These are phyloP conservation scores for Meteorus colon DNA, from an alignment of 2,888 invertebrate genomes.

Conservation along the genomic window DNA sequence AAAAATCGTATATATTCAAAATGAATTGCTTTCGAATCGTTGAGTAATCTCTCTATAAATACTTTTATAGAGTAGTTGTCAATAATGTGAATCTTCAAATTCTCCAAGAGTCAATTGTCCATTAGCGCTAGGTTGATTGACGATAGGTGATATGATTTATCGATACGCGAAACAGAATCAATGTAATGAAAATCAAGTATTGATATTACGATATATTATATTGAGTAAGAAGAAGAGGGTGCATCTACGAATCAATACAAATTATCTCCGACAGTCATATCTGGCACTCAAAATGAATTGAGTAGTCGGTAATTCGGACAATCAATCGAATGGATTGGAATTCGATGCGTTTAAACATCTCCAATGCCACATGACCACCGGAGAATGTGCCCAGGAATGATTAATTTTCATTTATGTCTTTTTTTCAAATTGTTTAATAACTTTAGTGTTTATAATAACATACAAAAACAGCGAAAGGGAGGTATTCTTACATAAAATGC, in stretches of 20 bases:
- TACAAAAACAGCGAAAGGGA: conserved; percentile 62
- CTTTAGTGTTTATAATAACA: conserved; percentile 64
- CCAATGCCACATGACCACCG: conserved; percentile 69
- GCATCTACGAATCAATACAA: conserved; percentile 65
- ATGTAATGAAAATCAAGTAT: conserved; percentile 19
- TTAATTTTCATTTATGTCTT: conserved; percentile 48
- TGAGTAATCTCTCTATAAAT: background rate
- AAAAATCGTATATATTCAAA: background rate
- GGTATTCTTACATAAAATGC: conserved; percentile 58
- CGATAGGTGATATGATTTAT: conserved; percentile 15
- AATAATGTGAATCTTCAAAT: conserved; percentile 5
- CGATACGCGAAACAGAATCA: background rate
- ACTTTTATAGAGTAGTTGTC: background rate
- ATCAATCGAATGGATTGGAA: conserved; percentile 37
- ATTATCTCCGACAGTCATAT: conserved; percentile 66
- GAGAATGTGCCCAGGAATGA: conserved; percentile 62
- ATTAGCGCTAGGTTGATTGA: conserved; percentile 22
- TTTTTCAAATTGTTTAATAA: conserved; percentile 48
- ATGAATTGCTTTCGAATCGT: background rate
- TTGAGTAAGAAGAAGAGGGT: conserved; percentile 52
- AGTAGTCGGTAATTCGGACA: conserved; percentile 51
- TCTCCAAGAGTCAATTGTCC: conserved; percentile 13
- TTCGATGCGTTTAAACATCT: conserved; percentile 48
- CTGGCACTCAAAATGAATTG: conserved; percentile 60
- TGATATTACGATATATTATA: conserved; percentile 38